phyloP scores from a whole-genome alignment of 2,888 invertebrate species.

The Euplagia quadripunctaria region DNA sequence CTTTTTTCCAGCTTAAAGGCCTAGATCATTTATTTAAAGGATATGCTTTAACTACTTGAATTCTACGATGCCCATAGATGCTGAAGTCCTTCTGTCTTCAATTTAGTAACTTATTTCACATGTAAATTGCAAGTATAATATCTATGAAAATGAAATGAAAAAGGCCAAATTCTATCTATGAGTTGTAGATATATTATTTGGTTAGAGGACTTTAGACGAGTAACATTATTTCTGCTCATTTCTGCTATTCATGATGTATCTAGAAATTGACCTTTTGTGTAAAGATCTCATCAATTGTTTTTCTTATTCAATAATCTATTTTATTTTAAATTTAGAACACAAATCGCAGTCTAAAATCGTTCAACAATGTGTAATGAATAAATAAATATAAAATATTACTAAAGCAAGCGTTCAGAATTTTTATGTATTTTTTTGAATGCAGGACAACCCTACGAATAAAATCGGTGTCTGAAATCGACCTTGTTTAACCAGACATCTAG shows the following conservation, averaged over 20 bases:
- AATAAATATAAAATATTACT: not conserved
- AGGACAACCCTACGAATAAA: conserved; percentile 9
- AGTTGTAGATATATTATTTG: too few relatives aligned
- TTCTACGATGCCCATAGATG: not conserved
- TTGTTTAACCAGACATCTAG: conserved; percentile 15
- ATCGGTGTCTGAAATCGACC: conserved; percentile 16
- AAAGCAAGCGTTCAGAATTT: not conserved
- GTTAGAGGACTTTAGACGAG: too few relatives aligned
- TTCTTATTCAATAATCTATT: not conserved
- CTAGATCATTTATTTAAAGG: not conserved
- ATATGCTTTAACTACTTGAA: not conserved
- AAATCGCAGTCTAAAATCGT: not conserved
- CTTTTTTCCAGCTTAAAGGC: too few relatives aligned
- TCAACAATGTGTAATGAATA: too few relatives aligned
- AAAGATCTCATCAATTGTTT: not conserved
- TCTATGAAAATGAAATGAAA: too few relatives aligned
- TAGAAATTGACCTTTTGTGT: not conserved
- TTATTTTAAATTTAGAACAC: not conserved
- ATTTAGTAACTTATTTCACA: too few relatives aligned
- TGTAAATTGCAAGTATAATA: too few relatives aligned
- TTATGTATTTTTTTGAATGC: not conserved
- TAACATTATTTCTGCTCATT: too few relatives aligned
- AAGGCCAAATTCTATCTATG: too few relatives aligned
- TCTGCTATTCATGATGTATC: too few relatives aligned
- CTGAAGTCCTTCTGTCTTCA: too few relatives aligned